phyloP scores from a whole-genome alignment of 2,888 invertebrate species.

The Scaptomyza caliginosa region DNA sequence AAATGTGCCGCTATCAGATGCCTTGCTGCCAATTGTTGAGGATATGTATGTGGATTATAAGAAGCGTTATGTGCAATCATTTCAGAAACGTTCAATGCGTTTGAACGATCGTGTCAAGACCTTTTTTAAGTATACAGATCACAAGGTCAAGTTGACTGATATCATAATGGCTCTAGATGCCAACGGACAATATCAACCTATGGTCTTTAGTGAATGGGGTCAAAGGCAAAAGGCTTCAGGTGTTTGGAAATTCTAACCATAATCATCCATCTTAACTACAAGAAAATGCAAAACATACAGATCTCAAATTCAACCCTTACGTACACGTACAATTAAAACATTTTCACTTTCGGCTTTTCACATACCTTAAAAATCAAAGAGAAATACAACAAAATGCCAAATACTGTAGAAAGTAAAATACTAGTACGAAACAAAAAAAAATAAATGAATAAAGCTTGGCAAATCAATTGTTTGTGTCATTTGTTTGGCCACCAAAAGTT shows the following conservation, averaged over 20 bases:
- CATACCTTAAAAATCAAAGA: conserved; percentile 6
- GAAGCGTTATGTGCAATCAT: neutral
- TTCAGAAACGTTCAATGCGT: rapidly evolving
- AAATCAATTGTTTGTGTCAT: conserved; percentile 32
- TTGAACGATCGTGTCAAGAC: neutral
- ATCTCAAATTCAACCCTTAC: neutral
- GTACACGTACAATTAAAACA: neutral
- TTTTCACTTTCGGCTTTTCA: conserved; percentile 45
- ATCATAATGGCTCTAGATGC: conserved; percentile 10
- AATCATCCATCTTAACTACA: too few relatives aligned
- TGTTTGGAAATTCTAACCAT: neutral
- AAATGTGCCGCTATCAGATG: conserved; percentile 11
- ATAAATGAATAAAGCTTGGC: neutral
- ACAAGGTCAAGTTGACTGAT: neutral
- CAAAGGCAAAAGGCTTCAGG: neutral
- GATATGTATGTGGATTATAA: conserved; percentile 28
- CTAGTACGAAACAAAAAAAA: conserved; percentile 6
- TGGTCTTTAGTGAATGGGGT: conserved; percentile 6
- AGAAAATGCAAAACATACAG: too few relatives aligned
- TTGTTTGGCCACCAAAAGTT: conserved; percentile 32
- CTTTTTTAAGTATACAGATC: neutral
- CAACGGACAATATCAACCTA: conserved; percentile 3
- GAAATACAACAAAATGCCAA: conserved; percentile 1
- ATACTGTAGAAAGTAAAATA: conserved; percentile 27
- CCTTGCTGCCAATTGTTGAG: conserved; percentile 17